These are phyloP conservation scores for Pachydiplax longipennis DNA, from an alignment of 2,888 invertebrate genomes.

Conservation along the genomic window DNA sequence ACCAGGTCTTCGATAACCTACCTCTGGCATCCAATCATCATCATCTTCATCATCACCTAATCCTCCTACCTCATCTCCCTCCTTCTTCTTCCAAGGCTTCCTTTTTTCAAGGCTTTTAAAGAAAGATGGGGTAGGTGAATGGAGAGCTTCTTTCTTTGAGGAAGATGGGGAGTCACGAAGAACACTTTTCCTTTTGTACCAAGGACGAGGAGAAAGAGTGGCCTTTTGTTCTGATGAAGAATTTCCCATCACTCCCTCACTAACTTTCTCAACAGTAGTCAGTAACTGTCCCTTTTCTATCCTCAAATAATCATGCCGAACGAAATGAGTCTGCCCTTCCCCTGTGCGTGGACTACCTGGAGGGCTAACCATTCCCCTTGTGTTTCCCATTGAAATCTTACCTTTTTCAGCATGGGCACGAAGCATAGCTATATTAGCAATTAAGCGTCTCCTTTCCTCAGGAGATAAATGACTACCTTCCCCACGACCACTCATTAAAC, in stretches of 20 bases:
- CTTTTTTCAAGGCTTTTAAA: slow-evolving; percentile 50
- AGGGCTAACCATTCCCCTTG: slow-evolving; percentile 25
- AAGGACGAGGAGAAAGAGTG: slow-evolving; percentile 67
- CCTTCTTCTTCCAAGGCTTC: slow-evolving; percentile 48
- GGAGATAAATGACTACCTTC: slow-evolving; percentile 48
- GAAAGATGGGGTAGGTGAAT: slow-evolving; percentile 32
- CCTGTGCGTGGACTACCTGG: slow-evolving; percentile 14
- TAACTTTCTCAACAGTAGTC: not conserved
- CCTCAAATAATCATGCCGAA: slow-evolving; percentile 3
- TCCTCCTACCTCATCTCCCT: slow-evolving; percentile 46
- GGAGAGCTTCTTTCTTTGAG: not conserved
- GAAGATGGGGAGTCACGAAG: slow-evolving; percentile 8
- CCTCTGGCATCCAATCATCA: slow-evolving; percentile 62
- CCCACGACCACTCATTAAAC: slow-evolving; percentile 49
- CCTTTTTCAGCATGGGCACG: slow-evolving; percentile 51
- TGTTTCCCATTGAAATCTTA: slow-evolving; percentile 42
- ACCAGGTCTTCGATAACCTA: slow-evolving; percentile 62
- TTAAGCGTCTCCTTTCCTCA: slow-evolving; percentile 52
- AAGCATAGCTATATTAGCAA: slow-evolving; percentile 52
- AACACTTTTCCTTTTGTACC: slow-evolving; percentile 67
- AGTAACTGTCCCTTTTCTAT: slow-evolving; percentile 6
- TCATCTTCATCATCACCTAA: slow-evolving; percentile 49
- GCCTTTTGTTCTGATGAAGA: slow-evolving; percentile 47
- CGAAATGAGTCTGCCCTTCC: not conserved
- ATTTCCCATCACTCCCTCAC: slow-evolving; percentile 18